Conservation (phyloP, 2,113 vertebrate species). For the Saguinus midas region DNA sequence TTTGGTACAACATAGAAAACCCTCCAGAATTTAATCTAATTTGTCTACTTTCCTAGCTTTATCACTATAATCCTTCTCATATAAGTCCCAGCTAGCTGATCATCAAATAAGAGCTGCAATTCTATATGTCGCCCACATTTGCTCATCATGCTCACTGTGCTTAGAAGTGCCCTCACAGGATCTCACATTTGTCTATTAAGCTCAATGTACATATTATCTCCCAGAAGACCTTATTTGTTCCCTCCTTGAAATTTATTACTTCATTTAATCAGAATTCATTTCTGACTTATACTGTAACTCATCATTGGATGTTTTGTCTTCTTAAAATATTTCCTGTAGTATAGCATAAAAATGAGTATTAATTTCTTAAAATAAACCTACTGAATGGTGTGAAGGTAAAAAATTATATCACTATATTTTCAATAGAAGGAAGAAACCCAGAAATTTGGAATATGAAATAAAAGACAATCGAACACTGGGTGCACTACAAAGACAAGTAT, state of each 20-base stretch:
- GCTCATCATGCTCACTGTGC: neutral
- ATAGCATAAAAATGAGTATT: neutral
- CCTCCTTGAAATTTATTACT: neutral
- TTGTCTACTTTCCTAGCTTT: neutral
- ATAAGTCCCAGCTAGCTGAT: neutral
- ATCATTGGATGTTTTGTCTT: neutral
- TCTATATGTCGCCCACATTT: neutral
- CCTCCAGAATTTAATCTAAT: neutral
- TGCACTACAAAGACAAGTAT: neutral
- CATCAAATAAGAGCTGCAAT: neutral
- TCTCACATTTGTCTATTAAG: neutral
- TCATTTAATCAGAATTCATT: constrained; percentile 16
- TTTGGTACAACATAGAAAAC: neutral
- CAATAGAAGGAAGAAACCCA: neutral
- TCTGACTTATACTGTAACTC: neutral
- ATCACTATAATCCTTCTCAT: neutral
- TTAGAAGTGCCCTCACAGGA: neutral
- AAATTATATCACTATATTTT: neutral
- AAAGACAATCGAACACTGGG: neutral
- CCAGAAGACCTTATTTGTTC: neutral
- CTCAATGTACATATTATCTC: neutral
- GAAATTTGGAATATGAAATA: neutral
- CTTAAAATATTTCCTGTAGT: neutral
- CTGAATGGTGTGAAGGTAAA: neutral
- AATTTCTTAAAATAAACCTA: neutral